Base-by-base conservation (phyloP, 2,797 vertebrate genomes). In the Typhlichthys eigenmanni region DNA sequence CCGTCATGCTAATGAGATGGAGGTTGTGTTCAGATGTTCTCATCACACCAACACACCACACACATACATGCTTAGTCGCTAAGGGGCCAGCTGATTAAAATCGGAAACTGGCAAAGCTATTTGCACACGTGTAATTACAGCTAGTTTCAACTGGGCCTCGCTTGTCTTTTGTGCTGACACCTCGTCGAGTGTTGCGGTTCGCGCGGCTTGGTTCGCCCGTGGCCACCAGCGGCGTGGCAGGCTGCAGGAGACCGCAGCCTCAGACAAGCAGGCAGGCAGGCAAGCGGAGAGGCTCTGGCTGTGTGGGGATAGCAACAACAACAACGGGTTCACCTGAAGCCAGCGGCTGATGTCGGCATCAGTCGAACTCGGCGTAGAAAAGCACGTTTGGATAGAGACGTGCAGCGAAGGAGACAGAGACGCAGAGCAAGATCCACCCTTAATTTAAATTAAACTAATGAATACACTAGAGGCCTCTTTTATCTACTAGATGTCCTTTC, bases 361-460 rank as follows among this genome's bases (percentile, higher is more conserved):
- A 64, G 82, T 79, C 78, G 83, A 83, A 83, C 69, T 13, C 38
- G 0, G 32, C 69, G 52, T 56, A 58, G 60, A 24, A 19, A 58
- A 59, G 71, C 60, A 60, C 74, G 68, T 62, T 51, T 47, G 19
- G 47, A 53, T 8, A 24, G 46, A 52, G 68, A 46, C 19, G 19
- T 10, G 32, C 57, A 56, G 62, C 9, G 34, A 63, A 63, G 58
- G 62, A 60, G 66, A 71, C 14, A 2, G 58, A n/a, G 54, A 46
- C 4, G 24, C 24, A 29, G 24, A 29, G 24, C 24, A 60, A 53
- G 58, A 47, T 5, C 51, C 49, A 60, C 54, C 29, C 16, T 50
- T 1, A 32, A 87, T 87, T 89, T 83, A 87, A 90, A 91, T 87
- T 78, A 81, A 85, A 83, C 79, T 82, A 83, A 89, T 87, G 89